These are phyloP conservation scores for Hycleus phaleratus DNA, from an alignment of 1,140 invertebrate species.

Conservation along the genomic window DNA sequence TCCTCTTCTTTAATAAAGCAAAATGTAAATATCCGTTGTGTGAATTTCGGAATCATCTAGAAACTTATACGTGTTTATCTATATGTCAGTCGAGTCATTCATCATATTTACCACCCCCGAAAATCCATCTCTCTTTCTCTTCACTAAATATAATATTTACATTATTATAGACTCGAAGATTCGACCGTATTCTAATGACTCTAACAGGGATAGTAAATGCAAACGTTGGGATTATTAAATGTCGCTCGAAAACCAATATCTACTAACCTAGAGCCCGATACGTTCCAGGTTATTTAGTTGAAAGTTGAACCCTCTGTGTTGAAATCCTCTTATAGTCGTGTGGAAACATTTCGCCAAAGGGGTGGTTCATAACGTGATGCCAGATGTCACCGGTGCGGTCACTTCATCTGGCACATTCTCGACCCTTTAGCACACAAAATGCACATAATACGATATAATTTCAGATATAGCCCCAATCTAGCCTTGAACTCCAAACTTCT, in stretches of 20 bases:
- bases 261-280: background rate
- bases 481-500: too few species aligned
- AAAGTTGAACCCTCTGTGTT: too few species aligned
- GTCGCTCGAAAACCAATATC: conserved; percentile 14
- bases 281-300: too few species aligned
- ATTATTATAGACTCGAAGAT: background rate
- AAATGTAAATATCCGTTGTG: too few species aligned
- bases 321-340: too few species aligned
- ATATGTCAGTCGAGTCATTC: too few species aligned
- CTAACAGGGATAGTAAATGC: background rate
- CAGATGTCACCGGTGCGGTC: conserved; percentile 9
- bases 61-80: background rate
- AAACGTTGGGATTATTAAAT: conserved; percentile 5
- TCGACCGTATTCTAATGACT: background rate
- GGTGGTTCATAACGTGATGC: conserved; percentile 5
- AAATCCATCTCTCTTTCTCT: background rate
- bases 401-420: background rate
- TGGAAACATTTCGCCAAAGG: background rate
- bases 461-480: too few species aligned
- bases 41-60: too few species aligned
- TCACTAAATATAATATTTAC: background rate
- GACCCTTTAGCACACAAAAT: background rate
- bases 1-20: too few species aligned
- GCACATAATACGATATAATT: too few species aligned
- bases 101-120: too few species aligned